A percentile compares a stretch with the other conserved stretches of the same genome.
Evolutionary conservation across 2,797 vertebrate genomes (phyloP).

Genomic region (Pseudochaenichthys georgianus): DNA sequence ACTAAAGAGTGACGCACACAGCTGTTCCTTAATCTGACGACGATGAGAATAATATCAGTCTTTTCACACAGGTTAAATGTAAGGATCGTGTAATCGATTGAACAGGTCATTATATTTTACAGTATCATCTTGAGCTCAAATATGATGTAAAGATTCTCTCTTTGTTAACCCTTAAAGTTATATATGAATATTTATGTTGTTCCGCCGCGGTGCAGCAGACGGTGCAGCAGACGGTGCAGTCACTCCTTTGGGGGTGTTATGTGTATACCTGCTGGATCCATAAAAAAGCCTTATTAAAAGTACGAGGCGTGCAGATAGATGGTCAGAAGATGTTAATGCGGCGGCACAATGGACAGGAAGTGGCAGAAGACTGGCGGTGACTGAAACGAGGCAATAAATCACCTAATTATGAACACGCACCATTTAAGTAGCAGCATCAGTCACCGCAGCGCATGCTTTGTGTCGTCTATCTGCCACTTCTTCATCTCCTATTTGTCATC

Average conservation of each 20-base stretch:
- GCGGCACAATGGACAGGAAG: conserved; percentile 60
- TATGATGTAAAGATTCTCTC: background rate
- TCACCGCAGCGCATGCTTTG: conserved; percentile 75
- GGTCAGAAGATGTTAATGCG: conserved; percentile 61
- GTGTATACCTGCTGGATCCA: conserved; percentile 38
- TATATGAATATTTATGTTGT: background rate
- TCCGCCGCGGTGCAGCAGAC: background rate
- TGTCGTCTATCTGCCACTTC: conserved; percentile 82
- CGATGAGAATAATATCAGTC: too few species aligned
- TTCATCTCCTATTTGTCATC: conserved; percentile 80
- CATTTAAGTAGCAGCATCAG: conserved; percentile 84
- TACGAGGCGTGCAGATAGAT: conserved; percentile 67
- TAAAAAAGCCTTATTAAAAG: conserved; percentile 68
- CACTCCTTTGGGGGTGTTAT: conserved; percentile 40
- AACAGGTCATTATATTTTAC: too few species aligned
- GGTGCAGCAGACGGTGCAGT: conserved; percentile 13
- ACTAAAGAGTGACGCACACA: too few species aligned
- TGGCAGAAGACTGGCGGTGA: conserved; percentile 60
- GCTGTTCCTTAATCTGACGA: too few species aligned
- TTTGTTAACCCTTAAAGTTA: background rate
- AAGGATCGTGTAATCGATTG: too few species aligned
- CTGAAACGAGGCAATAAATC: conserved; percentile 84
- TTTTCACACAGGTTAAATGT: too few species aligned
- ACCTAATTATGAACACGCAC: conserved; percentile 82
- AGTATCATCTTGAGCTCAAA: background rate